These are phyloP conservation scores for Shinisaurus crocodilurus DNA, from an alignment of 2,113 vertebrate species.

Conservation along the genomic window DNA sequence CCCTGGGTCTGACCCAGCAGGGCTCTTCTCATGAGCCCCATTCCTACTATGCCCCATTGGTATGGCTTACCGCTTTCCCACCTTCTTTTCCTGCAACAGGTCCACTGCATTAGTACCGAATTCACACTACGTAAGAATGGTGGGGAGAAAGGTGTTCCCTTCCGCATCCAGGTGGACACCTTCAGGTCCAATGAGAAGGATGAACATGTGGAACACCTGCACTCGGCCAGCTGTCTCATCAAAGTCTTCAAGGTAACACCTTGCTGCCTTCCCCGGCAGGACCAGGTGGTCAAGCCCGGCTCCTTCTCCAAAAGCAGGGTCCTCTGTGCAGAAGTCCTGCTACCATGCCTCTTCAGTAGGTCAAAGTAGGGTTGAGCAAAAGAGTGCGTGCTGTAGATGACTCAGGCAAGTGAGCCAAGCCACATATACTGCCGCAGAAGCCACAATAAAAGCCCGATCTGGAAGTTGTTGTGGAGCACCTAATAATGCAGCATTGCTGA, in stretches of 20 bases:
- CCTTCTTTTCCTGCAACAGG: constrained; percentile 26
- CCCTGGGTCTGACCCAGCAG: not conserved
- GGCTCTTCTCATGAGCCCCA: not conserved
- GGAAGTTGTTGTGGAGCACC: not conserved
- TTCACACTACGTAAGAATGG: constrained; percentile 70
- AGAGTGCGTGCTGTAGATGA: not conserved
- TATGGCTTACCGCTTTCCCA: not conserved
- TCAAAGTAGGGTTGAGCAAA: not conserved
- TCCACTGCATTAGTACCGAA: constrained; percentile 72
- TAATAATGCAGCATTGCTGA: not conserved
- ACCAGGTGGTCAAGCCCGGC: not conserved
- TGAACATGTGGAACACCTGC: constrained; percentile 49
- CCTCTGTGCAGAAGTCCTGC: not conserved
- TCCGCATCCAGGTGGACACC: constrained; percentile 67
- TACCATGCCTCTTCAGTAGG: not conserved
- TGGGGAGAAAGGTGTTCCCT: constrained; percentile 69
- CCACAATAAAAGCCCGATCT: not conserved
- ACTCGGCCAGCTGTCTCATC: constrained; percentile 61
- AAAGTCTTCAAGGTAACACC: constrained; percentile 66
- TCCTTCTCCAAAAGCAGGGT: not conserved
- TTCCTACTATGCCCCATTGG: not conserved
- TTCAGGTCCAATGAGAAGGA: constrained; percentile 62
- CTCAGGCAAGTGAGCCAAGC: not conserved
- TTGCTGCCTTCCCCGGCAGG: not conserved
- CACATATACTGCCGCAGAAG: not conserved